A percentile compares a stretch with the other conserved stretches of the same genome.
Conservation (phyloP, 1,140 invertebrate genomes). For the Leptinotarsa texana region DNA sequence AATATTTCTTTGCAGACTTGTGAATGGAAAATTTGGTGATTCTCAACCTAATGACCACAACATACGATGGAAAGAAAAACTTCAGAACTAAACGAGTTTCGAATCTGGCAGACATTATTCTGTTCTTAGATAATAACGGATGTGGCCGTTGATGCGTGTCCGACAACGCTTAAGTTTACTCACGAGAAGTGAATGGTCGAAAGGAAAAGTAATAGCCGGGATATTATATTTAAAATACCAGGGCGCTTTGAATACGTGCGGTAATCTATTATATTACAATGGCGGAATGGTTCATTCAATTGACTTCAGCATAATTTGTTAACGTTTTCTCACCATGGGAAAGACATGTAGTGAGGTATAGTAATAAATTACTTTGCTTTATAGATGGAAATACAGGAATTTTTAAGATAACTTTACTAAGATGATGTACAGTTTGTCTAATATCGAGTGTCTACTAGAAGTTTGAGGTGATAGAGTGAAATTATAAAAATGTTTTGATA, state of each 20-base stretch:
- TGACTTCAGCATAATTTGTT: background rate
- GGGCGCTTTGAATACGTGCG: background rate
- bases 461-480: no score
- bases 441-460: no score
- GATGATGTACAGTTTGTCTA: no score
- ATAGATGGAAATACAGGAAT: no score
- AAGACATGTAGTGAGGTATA: background rate
- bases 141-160: background rate
- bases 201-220: background rate
- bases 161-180: background rate
- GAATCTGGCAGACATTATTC: no score
- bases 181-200: slow-evolving; percentile 1
- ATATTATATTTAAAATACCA: slow-evolving; percentile 4
- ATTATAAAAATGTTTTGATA: no score
- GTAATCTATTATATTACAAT: background rate
- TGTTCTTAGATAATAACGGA: background rate
- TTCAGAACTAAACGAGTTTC: no score
- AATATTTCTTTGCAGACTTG: no score
- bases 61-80: no score
- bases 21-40: no score
- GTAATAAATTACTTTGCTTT: background rate
- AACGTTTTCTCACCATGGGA: background rate
- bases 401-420: no score
- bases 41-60: no score
- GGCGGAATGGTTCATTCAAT: background rate